Evolutionary conservation across 2,797 vertebrate species (phyloP).

Genomic region (Botia almorhae): DNA sequence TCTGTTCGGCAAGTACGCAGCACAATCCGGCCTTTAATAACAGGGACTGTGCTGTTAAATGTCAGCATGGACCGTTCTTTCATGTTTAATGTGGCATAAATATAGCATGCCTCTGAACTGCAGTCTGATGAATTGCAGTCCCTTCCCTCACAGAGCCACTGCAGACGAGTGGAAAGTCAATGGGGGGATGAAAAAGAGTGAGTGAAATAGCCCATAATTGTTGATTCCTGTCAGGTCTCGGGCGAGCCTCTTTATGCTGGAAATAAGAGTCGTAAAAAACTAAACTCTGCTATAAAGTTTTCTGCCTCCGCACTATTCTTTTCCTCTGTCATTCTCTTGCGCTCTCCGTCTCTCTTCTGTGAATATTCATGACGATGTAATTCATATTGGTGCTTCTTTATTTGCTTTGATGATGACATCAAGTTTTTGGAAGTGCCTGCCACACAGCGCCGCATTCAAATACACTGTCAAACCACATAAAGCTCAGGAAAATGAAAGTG

Average conservation of each 20-base stretch:
- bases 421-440: conserved; percentile 29
- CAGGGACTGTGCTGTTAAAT: conserved; percentile 46
- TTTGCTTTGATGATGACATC: conserved; percentile 58
- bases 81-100: conserved; percentile 58
- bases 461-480: conserved; percentile 49
- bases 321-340: conserved; percentile 1
- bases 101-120: conserved; percentile 58
- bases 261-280: conserved; percentile 56
- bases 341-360: conserved; percentile 36
- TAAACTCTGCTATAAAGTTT: conserved; percentile 41
- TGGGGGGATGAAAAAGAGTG: conserved; percentile 34
- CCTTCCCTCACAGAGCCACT: conserved; percentile 49
- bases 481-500: conserved; percentile 28
- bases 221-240: conserved; percentile 60
- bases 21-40: conserved; percentile 46
- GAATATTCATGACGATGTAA: conserved; percentile 64
- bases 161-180: conserved; percentile 57
- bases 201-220: conserved; percentile 60
- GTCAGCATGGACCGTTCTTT: conserved; percentile 51
- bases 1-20: conserved; percentile 27
- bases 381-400: conserved; percentile 56
- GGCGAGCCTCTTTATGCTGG: conserved; percentile 55
- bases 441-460: conserved; percentile 25
- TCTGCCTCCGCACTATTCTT: conserved; percentile 9
- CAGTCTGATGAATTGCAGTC: conserved; percentile 60